phyloP scores from a whole-genome alignment of 2,797 vertebrate species.

The Cebuella pygmaea region DNA sequence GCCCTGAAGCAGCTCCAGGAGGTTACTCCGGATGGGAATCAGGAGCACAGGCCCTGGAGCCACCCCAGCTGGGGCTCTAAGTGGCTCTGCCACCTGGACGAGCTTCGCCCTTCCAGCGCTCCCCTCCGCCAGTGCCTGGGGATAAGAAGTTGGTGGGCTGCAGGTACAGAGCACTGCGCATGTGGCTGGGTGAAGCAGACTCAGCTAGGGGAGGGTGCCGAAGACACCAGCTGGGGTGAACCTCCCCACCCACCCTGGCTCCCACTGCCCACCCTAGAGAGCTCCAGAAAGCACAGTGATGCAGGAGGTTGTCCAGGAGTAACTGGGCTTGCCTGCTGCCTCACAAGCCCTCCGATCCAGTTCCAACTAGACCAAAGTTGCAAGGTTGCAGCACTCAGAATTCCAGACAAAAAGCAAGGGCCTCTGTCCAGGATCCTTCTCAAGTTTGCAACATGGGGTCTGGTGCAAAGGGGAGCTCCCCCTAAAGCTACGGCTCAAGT shows the following conservation, averaged over 20 bases:
- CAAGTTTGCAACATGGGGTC: constrained; percentile 63
- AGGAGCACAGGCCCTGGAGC: fast-evolving
- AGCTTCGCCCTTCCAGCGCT: fast-evolving
- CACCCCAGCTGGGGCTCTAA: neutral
- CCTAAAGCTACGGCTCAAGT: neutral
- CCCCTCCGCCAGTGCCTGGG: neutral
- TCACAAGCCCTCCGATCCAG: neutral
- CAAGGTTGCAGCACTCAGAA: constrained; percentile 59
- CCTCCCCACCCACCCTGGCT: neutral
- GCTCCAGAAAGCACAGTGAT: neutral
- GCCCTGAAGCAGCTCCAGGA: neutral
- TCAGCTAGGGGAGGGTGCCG: neutral
- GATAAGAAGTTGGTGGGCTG: neutral
- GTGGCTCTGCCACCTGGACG: neutral
- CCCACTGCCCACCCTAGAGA: neutral
- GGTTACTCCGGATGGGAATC: neutral
- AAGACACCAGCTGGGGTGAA: neutral
- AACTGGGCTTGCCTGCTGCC: neutral
- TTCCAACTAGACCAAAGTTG: constrained; percentile 66
- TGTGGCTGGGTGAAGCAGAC: neutral
- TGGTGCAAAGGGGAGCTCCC: constrained; percentile 64
- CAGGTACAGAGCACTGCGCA: fast-evolving
- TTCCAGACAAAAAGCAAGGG: constrained; percentile 69
- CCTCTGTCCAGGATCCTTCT: constrained; percentile 57
- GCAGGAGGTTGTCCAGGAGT: neutral